These are phyloP conservation scores for Orthonychiurus folsomi DNA, from an alignment of 2,888 invertebrate genomes.

Conservation along the genomic window DNA sequence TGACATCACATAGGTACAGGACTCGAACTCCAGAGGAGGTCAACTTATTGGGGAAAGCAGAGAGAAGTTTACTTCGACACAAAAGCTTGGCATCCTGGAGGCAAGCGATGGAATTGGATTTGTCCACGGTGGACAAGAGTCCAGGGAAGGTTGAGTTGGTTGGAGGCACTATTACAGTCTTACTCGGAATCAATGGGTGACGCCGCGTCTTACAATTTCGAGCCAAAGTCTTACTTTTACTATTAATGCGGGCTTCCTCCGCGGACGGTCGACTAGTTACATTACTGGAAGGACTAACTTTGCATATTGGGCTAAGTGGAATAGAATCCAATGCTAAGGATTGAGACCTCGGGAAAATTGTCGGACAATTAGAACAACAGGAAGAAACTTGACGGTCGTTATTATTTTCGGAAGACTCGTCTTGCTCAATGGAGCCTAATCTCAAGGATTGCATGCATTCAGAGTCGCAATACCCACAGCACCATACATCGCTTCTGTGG, in stretches of 20 bases:
- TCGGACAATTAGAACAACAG: slow-evolving; percentile 26
- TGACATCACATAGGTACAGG: slow-evolving; percentile 37
- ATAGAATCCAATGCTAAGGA: slow-evolving; percentile 36
- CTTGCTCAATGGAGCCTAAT: slow-evolving; percentile 5
- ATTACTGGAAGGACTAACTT: not conserved
- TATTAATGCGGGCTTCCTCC: not conserved
- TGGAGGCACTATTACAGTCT: slow-evolving; percentile 35
- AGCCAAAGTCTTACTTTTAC: slow-evolving; percentile 7
- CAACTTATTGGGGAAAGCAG: slow-evolving; percentile 35
- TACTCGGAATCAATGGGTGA: slow-evolving; percentile 35
- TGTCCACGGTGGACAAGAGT: slow-evolving; percentile 19
- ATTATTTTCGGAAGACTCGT: slow-evolving; percentile 4
- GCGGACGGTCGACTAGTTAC: not conserved
- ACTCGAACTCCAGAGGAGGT: slow-evolving; percentile 36
- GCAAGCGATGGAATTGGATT: slow-evolving; percentile 35
- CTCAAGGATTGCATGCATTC: slow-evolving; percentile 24
- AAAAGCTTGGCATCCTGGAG: slow-evolving; percentile 35
- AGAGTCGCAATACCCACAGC: slow-evolving; percentile 36
- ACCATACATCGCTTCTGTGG: slow-evolving; percentile 32
- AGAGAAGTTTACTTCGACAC: slow-evolving; percentile 34
- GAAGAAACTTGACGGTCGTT: slow-evolving; percentile 11
- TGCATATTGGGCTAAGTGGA: slow-evolving; percentile 20
- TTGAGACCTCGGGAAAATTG: slow-evolving; percentile 34
- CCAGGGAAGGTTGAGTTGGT: slow-evolving; percentile 16
- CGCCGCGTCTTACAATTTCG: slow-evolving; percentile 15